Evolutionary conservation across 64 coral and sea anemone species (phyloP).

Genomic region (Astreopora myriophthalma): DNA sequence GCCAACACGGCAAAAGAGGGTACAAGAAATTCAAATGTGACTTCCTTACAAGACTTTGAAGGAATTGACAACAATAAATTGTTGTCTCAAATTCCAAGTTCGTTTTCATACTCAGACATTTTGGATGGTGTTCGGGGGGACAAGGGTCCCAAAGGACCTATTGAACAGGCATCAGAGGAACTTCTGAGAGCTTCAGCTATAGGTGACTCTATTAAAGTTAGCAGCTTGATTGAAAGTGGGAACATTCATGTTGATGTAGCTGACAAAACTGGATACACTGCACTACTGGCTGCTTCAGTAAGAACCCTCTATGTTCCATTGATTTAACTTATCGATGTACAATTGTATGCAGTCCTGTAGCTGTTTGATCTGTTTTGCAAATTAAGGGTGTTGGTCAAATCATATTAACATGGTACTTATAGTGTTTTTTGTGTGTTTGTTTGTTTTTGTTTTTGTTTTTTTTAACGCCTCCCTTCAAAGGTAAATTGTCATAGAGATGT

Average conservation of each 20-base stretch:
- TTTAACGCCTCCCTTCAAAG: slow-evolving; percentile 1
- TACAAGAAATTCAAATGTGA: slow-evolving; percentile 27
- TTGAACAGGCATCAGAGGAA: slow-evolving; percentile 74
- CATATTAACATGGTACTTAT: neutral
- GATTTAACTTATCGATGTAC: too few species aligned
- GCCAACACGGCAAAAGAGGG: slow-evolving; percentile 85
- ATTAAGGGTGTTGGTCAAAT: too few species aligned
- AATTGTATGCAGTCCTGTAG: too few species aligned
- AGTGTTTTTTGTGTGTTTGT: neutral
- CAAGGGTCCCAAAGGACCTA: slow-evolving; percentile 72
- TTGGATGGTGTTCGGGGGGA: slow-evolving; percentile 80
- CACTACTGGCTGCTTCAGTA: slow-evolving; percentile 83
- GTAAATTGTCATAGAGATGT: slow-evolving; percentile 96
- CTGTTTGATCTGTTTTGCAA: too few species aligned
- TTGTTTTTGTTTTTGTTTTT: too few species aligned
- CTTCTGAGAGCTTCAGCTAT: slow-evolving; percentile 60
- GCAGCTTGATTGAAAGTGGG: slow-evolving; percentile 72
- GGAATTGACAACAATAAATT: slow-evolving; percentile 22
- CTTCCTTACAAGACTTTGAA: slow-evolving; percentile 59
- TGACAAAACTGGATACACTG: slow-evolving; percentile 99
- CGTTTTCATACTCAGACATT: slow-evolving; percentile 87
- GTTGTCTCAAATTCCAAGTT: slow-evolving; percentile 60
- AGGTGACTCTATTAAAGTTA: slow-evolving; percentile 81
- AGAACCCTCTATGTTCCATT: too few species aligned
- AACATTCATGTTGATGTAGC: slow-evolving; percentile 94